phyloP scores from a whole-genome alignment of 2,113 vertebrate species.

The Callaeas wilsoni region DNA sequence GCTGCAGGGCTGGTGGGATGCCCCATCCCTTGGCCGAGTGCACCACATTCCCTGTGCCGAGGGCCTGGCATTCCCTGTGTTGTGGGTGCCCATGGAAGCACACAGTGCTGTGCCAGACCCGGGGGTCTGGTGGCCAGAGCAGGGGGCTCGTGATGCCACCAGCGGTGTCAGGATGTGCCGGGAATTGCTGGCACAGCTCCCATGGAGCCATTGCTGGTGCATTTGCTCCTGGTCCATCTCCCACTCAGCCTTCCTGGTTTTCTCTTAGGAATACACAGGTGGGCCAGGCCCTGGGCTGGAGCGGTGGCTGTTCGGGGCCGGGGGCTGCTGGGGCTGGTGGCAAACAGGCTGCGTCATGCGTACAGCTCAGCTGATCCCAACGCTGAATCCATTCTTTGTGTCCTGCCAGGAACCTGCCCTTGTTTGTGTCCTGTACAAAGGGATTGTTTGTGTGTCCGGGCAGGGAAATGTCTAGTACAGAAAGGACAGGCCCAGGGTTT shows the following conservation, averaged over 20 bases:
- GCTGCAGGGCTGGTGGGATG: background rate
- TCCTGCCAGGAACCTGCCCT: background rate
- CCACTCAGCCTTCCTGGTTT: background rate
- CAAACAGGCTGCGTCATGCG: background rate
- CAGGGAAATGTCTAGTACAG: background rate
- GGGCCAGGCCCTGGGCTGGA: background rate
- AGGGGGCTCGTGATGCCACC: background rate
- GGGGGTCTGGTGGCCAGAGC: background rate
- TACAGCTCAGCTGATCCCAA: background rate
- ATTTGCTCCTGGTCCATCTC: background rate
- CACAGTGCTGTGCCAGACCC: background rate
- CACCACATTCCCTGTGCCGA: background rate
- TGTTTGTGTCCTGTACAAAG: slow-evolving; percentile 54
- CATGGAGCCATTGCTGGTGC: background rate
- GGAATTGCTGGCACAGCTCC: background rate
- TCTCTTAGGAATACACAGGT: background rate
- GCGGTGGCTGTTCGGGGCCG: background rate
- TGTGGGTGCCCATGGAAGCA: background rate
- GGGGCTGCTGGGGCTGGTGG: background rate
- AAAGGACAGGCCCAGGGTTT: background rate
- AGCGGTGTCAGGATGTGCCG: background rate
- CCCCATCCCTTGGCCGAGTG: background rate
- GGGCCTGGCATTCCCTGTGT: background rate
- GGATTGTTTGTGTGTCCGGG: background rate
- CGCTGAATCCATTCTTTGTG: slow-evolving; percentile 41